Evolutionary conservation across 2,113 vertebrate species (phyloP).

Genomic region (Nesoenas mayeri): DNA sequence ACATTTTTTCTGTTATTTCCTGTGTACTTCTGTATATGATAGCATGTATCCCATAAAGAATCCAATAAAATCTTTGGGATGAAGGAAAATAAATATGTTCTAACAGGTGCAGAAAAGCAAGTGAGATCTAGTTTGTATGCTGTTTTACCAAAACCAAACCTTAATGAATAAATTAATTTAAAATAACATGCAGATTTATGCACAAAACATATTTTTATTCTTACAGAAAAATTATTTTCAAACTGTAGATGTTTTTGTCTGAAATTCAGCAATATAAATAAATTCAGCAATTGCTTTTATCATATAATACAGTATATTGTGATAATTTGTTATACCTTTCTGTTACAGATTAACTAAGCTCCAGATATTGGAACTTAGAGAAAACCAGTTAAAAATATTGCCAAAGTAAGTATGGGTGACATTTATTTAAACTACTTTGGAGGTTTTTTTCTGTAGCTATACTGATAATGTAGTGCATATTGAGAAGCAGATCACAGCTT

Average conservation of each 20-base stretch:
- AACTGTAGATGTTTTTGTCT: background rate
- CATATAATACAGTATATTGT: background rate
- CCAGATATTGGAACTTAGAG: constrained; percentile 96
- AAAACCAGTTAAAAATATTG: constrained; percentile 98
- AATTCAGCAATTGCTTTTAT: background rate
- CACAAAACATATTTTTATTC: background rate
- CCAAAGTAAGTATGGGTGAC: constrained; percentile 89
- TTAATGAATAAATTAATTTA: background rate
- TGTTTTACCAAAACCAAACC: background rate
- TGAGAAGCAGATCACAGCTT: background rate
- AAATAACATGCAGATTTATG: background rate
- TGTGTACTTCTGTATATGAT: background rate
- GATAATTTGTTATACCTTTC: background rate
- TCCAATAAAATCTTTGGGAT: background rate
- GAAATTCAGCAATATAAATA: background rate
- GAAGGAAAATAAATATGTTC: background rate
- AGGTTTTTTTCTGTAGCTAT: background rate
- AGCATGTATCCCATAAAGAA: background rate
- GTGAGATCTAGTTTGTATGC: background rate
- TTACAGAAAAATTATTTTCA: background rate
- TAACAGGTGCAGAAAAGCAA: background rate
- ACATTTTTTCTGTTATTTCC: background rate
- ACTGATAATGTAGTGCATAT: background rate
- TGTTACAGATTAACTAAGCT: constrained; percentile 91
- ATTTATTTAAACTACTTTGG: background rate